A percentile compares a stretch with the other conserved stretches of the same genome.
Conservation (phyloP, 2,888 invertebrate genomes). For the Protula sp. region DNA sequence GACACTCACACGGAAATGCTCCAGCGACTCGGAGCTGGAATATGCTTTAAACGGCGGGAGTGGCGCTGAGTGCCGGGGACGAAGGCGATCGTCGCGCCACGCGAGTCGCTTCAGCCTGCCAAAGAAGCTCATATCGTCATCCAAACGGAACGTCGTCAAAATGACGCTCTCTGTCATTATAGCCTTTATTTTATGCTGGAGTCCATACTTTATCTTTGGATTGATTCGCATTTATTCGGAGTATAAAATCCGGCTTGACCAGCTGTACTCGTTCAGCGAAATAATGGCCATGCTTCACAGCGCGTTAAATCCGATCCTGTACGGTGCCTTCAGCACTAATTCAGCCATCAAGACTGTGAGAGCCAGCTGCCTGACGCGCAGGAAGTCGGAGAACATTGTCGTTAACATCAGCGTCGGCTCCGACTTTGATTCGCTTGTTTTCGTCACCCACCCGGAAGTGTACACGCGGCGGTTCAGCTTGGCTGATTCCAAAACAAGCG, state of each 20-base stretch:
- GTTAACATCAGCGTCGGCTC: neutral
- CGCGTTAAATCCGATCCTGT: conserved; percentile 54
- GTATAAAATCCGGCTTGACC: conserved; percentile 34
- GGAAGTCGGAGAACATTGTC: neutral
- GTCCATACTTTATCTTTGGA: conserved; percentile 55
- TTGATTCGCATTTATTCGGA: conserved; percentile 51
- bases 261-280: conserved; percentile 35
- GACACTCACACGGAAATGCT: neutral
- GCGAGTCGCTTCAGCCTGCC: neutral
- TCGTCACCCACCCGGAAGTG: no score
- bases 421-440: neutral
- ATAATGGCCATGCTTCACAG: conserved; percentile 48
- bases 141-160: conserved; percentile 53
- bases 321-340: conserved; percentile 50
- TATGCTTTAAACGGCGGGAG: neutral
- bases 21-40: neutral
- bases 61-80: neutral
- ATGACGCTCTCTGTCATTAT: conserved; percentile 55
- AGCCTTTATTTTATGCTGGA: conserved; percentile 54
- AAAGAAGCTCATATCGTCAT: conserved; percentile 28
- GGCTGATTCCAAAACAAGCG: no score
- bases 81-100: neutral
- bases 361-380: neutral
- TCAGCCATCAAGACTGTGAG: neutral
- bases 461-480: no score